A percentile compares a stretch with the other conserved stretches of the same genome.
phyloP scores from a whole-genome alignment of 2,113 vertebrate species.

The Uropsilus gracilis region DNA sequence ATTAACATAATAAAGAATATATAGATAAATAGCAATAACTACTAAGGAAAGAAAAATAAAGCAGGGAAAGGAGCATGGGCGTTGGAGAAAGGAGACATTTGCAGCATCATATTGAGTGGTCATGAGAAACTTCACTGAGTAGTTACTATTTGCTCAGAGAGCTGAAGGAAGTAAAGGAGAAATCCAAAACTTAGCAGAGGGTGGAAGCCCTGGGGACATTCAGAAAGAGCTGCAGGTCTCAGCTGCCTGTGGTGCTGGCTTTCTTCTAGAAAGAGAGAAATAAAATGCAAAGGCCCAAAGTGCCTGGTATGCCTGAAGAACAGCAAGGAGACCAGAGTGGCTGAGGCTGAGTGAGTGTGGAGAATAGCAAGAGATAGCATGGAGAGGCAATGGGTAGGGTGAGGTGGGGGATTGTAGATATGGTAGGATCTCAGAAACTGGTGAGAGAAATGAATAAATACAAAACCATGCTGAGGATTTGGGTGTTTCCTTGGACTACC shows the following conservation, averaged over 20 bases:
- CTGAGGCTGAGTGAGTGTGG: neutral
- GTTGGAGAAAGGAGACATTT: neutral
- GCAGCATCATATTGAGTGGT: neutral
- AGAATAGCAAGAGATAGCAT: neutral
- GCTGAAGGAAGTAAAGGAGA: neutral
- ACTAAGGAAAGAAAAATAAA: neutral
- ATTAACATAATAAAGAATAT: neutral
- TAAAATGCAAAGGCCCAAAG: neutral
- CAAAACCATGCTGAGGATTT: neutral
- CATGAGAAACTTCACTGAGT: neutral
- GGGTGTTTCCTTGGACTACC: neutral
- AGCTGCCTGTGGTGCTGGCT: neutral
- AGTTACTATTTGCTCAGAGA: neutral
- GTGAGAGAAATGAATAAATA: too few species aligned
- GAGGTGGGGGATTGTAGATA: neutral
- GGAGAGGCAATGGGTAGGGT: neutral
- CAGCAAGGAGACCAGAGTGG: neutral
- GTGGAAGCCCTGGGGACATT: neutral
- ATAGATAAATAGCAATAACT: neutral
- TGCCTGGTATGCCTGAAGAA: neutral
- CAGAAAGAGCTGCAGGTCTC: neutral
- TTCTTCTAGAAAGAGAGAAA: neutral
- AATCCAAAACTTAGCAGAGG: neutral
- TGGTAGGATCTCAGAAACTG: neutral
- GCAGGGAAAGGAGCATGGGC: neutral